Conservation (phyloP, 2,113 vertebrate genomes). For the Coracopsis vasa region DNA sequence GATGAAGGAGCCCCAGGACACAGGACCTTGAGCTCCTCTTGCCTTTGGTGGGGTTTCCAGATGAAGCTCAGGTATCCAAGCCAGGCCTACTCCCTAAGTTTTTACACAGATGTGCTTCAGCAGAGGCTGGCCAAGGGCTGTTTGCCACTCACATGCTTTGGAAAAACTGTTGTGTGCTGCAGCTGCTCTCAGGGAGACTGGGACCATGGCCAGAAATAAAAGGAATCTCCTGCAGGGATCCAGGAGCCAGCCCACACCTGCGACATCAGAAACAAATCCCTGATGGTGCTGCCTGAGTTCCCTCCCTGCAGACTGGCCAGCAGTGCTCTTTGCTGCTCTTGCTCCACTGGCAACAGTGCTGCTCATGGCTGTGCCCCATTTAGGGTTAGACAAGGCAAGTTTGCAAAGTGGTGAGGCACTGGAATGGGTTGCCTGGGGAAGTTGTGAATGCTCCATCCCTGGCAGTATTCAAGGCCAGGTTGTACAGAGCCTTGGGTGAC, state of each 20-base stretch:
- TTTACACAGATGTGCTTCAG: background rate
- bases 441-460: background rate
- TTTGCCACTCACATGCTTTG: background rate
- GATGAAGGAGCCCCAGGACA: background rate
- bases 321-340: background rate
- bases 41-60: background rate
- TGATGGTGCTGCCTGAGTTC: background rate
- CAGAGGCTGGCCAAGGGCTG: background rate
- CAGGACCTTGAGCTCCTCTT: background rate
- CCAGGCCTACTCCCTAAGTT: background rate
- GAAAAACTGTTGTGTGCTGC: background rate
- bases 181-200: background rate
- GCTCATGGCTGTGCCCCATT: background rate
- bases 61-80: background rate
- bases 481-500: background rate
- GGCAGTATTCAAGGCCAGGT: background rate
- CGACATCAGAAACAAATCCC: background rate
- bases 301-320: background rate
- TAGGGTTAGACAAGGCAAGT: background rate
- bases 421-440: background rate
- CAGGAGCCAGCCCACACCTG: background rate
- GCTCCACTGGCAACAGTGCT: background rate
- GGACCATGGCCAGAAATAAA: slow-evolving; percentile 12
- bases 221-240: background rate
- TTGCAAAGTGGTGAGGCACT: background rate